A percentile compares a stretch with the other conserved stretches of the same genome.
These are phyloP conservation scores for Protomyctophum bolini DNA, from an alignment of 2,113 vertebrate genomes.

Conservation along the genomic window DNA sequence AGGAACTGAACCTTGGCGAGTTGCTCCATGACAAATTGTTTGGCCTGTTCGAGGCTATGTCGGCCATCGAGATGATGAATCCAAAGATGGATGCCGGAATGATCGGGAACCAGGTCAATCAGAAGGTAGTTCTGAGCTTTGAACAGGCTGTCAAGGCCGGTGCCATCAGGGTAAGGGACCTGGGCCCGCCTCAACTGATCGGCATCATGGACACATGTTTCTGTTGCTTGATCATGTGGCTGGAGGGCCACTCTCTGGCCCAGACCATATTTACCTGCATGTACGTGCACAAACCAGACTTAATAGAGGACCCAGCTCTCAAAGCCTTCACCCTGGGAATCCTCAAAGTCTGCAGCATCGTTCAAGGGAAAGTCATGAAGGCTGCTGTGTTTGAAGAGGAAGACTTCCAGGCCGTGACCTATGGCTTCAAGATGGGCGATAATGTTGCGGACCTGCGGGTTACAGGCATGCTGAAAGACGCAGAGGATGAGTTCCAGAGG, in stretches of 20 bases:
- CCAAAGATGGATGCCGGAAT: slow-evolving; percentile 99
- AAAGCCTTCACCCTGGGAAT: slow-evolving; percentile 97
- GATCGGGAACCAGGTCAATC: slow-evolving; percentile 99
- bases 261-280: slow-evolving; percentile 98
- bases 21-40: slow-evolving; percentile 99
- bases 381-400: slow-evolving; percentile 99
- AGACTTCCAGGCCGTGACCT: slow-evolving; percentile 99
- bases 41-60: slow-evolving; percentile 99
- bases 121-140: slow-evolving; percentile 93
- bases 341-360: slow-evolving; percentile 97
- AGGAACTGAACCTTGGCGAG: slow-evolving; percentile 96
- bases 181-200: slow-evolving; percentile 91
- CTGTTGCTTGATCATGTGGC: slow-evolving; percentile 99
- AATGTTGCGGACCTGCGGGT: slow-evolving; percentile 96
- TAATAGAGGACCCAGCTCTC: slow-evolving; percentile 96
- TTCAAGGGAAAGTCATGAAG: slow-evolving; percentile 98
- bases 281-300: slow-evolving; percentile 97
- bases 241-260: slow-evolving; percentile 97
- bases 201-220: slow-evolving; percentile 98
- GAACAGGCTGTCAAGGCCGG: slow-evolving; percentile 98
- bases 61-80: slow-evolving; percentile 99
- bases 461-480: slow-evolving; percentile 99
- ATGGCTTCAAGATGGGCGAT: slow-evolving; percentile 99
- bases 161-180: slow-evolving; percentile 94
- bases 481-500: slow-evolving; percentile 97